Percentiles rank a stretch among this genome's conserved stretches.
Evolutionary conservation across 2,113 vertebrate species (phyloP).

Genomic region (Oncorhynchus gorbuscha): DNA sequence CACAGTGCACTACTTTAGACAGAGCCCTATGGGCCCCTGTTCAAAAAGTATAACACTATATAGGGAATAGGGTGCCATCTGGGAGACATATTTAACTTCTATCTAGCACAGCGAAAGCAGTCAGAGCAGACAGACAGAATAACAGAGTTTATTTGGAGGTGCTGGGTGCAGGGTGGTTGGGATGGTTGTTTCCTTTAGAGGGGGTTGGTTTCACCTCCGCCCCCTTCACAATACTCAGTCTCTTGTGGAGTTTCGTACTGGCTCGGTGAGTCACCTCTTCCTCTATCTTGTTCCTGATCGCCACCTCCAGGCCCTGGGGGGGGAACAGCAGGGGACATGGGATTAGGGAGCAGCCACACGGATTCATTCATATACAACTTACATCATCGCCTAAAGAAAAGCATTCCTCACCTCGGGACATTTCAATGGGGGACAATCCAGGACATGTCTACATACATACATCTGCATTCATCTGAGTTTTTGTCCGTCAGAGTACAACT

Average conservation of each 20-base stretch:
- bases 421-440: background rate
- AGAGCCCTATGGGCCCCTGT: no score
- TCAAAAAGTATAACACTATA: no score
- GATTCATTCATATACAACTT: no score
- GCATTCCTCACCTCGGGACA: no score
- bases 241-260: conserved; percentile 78
- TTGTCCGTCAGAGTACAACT: no score
- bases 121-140: no score
- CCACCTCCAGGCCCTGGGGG: conserved; percentile 80
- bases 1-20: no score
- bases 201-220: conserved; percentile 14
- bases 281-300: conserved; percentile 89
- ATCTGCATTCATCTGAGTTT: background rate
- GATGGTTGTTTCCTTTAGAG: conserved; percentile 28
- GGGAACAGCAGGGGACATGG: background rate
- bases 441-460: background rate
- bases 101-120: no score
- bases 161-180: conserved; percentile 42
- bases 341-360: background rate
- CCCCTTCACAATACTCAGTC: conserved; percentile 72
- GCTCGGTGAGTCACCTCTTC: conserved; percentile 84
- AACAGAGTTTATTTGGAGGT: conserved; percentile 53
- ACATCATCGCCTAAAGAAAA: no score
- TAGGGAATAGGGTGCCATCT: no score
- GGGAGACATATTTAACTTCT: no score